Conservation (phyloP, 2,797 vertebrate species). For the Parambassis ranga region DNA sequence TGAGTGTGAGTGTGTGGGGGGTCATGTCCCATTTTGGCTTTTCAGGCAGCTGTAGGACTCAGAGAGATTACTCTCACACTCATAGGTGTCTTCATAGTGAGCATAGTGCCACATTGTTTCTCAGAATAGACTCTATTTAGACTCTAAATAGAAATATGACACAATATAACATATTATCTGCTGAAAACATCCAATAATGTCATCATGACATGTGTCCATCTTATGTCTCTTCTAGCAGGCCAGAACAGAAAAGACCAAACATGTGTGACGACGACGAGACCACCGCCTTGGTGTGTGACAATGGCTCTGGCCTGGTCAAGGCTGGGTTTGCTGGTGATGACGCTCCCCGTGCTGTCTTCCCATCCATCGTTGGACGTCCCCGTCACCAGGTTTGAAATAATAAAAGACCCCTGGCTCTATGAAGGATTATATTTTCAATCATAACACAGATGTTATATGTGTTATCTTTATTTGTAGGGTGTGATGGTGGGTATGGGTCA, state of each 20-base stretch:
- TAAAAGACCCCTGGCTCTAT: background rate
- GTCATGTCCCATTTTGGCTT: constrained; percentile 59
- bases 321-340: constrained; percentile 98
- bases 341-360: constrained; percentile 94
- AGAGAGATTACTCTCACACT: constrained; percentile 58
- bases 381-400: constrained; percentile 88
- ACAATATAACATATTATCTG: background rate
- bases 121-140: background rate
- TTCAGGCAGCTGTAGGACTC: constrained; percentile 44
- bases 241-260: constrained; percentile 68
- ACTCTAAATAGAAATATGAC: background rate
- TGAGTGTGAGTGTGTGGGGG: constrained; percentile 20
- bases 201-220: background rate
- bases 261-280: constrained; percentile 99
- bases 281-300: constrained; percentile 93
- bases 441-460: constrained; percentile 1
- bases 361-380: constrained; percentile 96
- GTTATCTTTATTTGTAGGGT: constrained; percentile 78
- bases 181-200: background rate
- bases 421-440: background rate
- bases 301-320: constrained; percentile 96
- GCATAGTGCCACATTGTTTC: constrained; percentile 40
- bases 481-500: constrained; percentile 99
- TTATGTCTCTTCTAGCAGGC: constrained; percentile 58
- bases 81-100: constrained; percentile 30